Base-by-base conservation (phyloP, 92 coral and sea anemone genomes). In the Palythoa grandis region DNA sequence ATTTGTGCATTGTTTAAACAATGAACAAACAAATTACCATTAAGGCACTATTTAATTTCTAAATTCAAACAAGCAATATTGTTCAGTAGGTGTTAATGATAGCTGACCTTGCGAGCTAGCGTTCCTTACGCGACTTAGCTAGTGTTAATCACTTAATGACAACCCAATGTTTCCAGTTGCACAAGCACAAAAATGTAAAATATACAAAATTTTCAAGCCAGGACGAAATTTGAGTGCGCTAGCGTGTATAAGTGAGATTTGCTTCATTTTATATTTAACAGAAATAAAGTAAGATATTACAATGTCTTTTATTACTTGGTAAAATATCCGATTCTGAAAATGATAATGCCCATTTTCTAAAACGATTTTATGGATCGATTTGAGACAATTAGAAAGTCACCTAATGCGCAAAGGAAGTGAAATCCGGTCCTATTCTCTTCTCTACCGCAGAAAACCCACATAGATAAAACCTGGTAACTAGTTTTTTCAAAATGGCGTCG, bases 401-500 rank as follows among this genome's bases (percentile, higher is more conserved):
- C n/a, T n/a, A n/a, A n/a, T n/a, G n/a, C n/a, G n/a, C n/a, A n/a
- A n/a, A n/a, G n/a, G n/a, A n/a, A n/a, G n/a, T n/a, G n/a, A n/a
- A n/a, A n/a, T 17, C 39, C 43, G 23, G 43, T 29, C 72, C 16
- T 29, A 68, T 12, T 68, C 57, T 40, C 9, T 3, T 8, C 8
- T 16, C 50, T 1, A 10, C 7, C 15, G 37, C 70, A 16, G 52
- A 12, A 20, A 23, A 5, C 38, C 7, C 14, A 35, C 11, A 35
- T n/a, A 66, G 20, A 50, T 29, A 29, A 29, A 29, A 29, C 35
- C 85, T 80, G 85, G 74, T 80, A 23, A 80, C 85, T 66, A 80
- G 61, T 53, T 43, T 43, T 24, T 22, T 20, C 48, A 80, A 80
- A 80, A 80, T 80, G 85, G 85, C 85, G 85, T 80, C 85, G 17